Base-by-base conservation (phyloP, 2,888 invertebrate genomes). In the Monochamus alternatus region DNA sequence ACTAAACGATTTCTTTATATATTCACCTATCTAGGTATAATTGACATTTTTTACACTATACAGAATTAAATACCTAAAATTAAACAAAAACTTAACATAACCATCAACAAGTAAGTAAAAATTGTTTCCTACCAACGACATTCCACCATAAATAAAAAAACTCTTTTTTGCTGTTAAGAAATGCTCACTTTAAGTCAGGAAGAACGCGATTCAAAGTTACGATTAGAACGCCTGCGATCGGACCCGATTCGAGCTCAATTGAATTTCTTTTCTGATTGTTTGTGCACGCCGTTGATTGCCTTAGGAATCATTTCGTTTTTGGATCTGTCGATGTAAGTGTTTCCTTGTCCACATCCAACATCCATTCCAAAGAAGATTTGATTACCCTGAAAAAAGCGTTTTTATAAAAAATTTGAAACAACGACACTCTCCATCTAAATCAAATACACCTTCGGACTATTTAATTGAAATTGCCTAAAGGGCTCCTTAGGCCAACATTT, bases 261-360 rank as follows among this genome's bases (percentile, higher is more conserved):
- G 70, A 74, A 76, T 63, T 81, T 81, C 65, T 81, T 81, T 5
- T 79, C 79, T 65, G 69, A 66, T 43, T 78, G 66, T 38, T 76
- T 62, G 60, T 78, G 78, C 51, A 81, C 55, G 12, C 80, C 80
- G 14, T 81, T 79, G 75, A 79, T 78, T 12, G 80, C 78, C 9
- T 59, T 38, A 1, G 59, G 43, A 5, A 72, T 52, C 43, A 69
- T 51, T 60, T 2, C n/a, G 3, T 14, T 38, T 22, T 78, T 74
- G n/a, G 38, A 14, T 63, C 59, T 72, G 47, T 77, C 75, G 9
- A 73, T n/a, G 73, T 83, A 91, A 67, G 91, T 90, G 55, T 91
- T 87, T 75, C 91, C 91, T 82, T 92, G 91, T 0, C 92, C 92
- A 84, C 92, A 92, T 69, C 92, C 89, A 32, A 92, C 90, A 75